These are phyloP conservation scores for Hemicentrotus pulcherrimus DNA, from an alignment of 35 echinoderm and acorn worm genomes.

Conservation along the genomic window DNA sequence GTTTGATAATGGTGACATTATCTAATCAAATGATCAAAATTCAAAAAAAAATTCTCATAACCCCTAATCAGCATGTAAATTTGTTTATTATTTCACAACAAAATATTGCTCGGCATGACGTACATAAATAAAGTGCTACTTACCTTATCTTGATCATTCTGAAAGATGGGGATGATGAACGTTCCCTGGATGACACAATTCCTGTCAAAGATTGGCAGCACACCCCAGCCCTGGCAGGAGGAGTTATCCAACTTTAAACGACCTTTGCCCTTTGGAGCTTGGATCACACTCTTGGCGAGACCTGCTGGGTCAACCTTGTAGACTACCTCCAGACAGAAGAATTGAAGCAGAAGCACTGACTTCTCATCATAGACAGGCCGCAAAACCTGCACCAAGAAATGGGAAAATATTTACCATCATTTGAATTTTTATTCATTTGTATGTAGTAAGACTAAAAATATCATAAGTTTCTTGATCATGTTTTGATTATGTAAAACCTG, in stretches of 20 bases:
- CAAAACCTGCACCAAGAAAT: conserved; percentile 53
- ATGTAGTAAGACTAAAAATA: too few relatives aligned
- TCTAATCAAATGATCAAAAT: too few relatives aligned
- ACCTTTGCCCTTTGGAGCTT: conserved; percentile 41
- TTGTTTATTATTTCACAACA: too few relatives aligned
- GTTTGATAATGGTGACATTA: too few relatives aligned
- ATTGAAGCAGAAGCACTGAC: conserved; percentile 42
- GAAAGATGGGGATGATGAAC: conserved; percentile 67
- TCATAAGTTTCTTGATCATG: too few relatives aligned
- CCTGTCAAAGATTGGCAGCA: conserved; percentile 70
- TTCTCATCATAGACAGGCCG: conserved; percentile 55
- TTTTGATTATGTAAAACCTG: too few relatives aligned
- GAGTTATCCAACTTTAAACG: background rate
- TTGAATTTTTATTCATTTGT: too few relatives aligned
- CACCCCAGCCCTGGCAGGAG: conserved; percentile 68
- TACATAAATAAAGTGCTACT: background rate
- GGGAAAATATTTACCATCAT: background rate
- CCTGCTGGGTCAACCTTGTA: conserved; percentile 52
- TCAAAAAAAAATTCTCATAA: too few relatives aligned
- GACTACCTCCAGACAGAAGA: conserved; percentile 49
- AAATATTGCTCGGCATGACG: too few relatives aligned
- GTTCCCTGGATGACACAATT: conserved; percentile 61
- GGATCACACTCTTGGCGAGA: conserved; percentile 39
- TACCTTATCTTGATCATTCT: conserved; percentile 53
- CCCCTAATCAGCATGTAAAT: too few relatives aligned